A percentile compares a stretch with the other conserved stretches of the same genome.
These are phyloP conservation scores for Eurystomus gularis DNA, from an alignment of 2,113 vertebrate genomes.

Conservation along the genomic window DNA sequence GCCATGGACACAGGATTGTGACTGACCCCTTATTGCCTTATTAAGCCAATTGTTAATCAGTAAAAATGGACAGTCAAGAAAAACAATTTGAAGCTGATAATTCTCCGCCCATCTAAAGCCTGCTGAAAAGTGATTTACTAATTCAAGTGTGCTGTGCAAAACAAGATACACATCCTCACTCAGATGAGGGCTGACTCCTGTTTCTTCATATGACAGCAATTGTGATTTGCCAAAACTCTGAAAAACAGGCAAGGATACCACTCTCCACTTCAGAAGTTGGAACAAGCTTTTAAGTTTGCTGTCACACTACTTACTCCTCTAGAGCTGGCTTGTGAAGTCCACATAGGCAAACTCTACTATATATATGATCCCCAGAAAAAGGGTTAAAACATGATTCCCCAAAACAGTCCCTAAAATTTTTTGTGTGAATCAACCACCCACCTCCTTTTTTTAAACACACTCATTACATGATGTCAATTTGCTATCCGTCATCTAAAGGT, in stretches of 20 bases:
- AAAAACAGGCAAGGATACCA: not conserved
- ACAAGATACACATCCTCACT: not conserved
- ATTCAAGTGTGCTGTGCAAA: not conserved
- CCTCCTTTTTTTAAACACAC: accelerated
- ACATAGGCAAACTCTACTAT: not conserved
- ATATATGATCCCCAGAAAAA: not conserved
- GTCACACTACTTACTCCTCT: no score
- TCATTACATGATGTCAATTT: not conserved
- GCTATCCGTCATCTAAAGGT: not conserved
- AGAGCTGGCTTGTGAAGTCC: not conserved
- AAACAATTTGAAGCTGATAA: not conserved
- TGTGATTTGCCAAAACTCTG: not conserved
- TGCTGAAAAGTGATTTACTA: not conserved
- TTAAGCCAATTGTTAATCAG: not conserved
- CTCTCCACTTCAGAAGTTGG: not conserved
- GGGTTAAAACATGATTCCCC: not conserved
- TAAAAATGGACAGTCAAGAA: not conserved
- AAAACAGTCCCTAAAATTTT: not conserved
- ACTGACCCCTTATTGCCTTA: not conserved
- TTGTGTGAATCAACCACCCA: not conserved
- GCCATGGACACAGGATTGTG: not conserved
- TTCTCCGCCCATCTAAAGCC: not conserved
- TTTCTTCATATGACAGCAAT: not conserved
- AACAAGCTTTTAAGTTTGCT: not conserved
- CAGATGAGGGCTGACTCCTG: not conserved